Base-by-base conservation (phyloP, 2,888 invertebrate genomes). In the Troilus luridus region DNA sequence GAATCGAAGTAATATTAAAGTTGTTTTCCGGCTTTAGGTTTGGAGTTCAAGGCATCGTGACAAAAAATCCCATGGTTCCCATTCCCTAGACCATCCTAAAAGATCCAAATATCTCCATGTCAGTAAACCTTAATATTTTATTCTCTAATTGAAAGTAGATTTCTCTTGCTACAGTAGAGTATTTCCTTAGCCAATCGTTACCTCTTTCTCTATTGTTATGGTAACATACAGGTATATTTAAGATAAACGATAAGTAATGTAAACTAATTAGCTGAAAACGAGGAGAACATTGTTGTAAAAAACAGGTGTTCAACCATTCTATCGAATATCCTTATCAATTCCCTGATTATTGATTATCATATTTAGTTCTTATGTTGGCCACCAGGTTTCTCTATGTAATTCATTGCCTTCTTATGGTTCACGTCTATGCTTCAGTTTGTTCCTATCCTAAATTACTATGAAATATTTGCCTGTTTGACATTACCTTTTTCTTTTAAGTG, bases 21-120 rank as follows among this genome's bases (percentile, higher is more conserved):
- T 19, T 91, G 54, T 19, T 62, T 91, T 91, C 88, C 91, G 72
- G 88, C 88, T 88, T 67, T 91, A 88, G 89, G 91, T 85, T 88
- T 91, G 92, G 92, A 91, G 81, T 89, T 91, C 24, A 91, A 91
- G 81, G 81, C 92, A 91, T 58, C 91, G 91, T 60, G 91, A 92
- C 67, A 90, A 92, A n/a, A 91, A 92, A 88, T 92, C 91, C 72
- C 92, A 91, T 14, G 88, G 91, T 67, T 90, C 91, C 88, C 91
- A 92, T 91, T 91, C 92, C 58, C 89, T 91, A 77, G 91, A 94
- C 10, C 92, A 92, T 92, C 93, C 94, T 10, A 95, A 95, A 27
- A 96, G 97, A 97, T 85, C 88, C 27, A 90, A 90, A 77, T 88
- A 90, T 14, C 88, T 62, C 27, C 81, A 88, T 58, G 90, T 90